Conservation (phyloP, 2,888 invertebrate species). For the Onthophagus sagittarius region DNA sequence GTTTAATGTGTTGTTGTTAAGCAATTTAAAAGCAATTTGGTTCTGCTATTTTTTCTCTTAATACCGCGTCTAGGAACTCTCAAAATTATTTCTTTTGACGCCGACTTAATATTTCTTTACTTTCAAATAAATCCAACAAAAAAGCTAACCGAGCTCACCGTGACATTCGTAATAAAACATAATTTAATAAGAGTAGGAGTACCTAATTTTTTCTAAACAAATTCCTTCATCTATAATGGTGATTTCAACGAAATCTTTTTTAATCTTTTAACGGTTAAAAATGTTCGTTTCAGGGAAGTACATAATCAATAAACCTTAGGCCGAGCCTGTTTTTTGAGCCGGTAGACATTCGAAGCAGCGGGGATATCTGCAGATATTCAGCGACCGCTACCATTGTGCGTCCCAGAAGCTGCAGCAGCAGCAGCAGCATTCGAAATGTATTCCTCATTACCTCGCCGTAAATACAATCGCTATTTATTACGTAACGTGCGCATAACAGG, state of each 20-base stretch:
- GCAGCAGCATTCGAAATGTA: conserved; percentile 10
- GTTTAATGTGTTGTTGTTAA: background rate
- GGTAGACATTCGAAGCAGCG: background rate
- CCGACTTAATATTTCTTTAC: background rate
- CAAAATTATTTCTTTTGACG: background rate
- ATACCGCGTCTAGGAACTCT: background rate
- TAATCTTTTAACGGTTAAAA: background rate
- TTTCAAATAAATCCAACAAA: background rate
- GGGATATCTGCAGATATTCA: conserved; percentile 10
- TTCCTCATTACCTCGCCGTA: conserved; percentile 12
- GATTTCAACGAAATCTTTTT: background rate
- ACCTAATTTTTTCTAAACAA: background rate
- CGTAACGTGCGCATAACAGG: conserved; percentile 12
- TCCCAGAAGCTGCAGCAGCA: conserved; percentile 6
- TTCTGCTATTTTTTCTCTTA: background rate
- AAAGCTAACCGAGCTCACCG: background rate
- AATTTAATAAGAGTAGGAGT: background rate
- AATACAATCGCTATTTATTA: conserved; percentile 14
- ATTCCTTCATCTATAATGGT: background rate
- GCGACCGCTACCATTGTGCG: conserved; percentile 12
- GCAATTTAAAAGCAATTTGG: background rate
- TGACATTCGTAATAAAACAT: background rate
- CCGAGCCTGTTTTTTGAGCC: background rate
- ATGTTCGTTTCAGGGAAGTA: no score
- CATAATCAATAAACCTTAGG: background rate